A percentile compares a stretch with the other conserved stretches of the same genome.
Evolutionary conservation across 2,797 vertebrate genomes (phyloP).

Genomic region (Hemibagrus guttatus): DNA sequence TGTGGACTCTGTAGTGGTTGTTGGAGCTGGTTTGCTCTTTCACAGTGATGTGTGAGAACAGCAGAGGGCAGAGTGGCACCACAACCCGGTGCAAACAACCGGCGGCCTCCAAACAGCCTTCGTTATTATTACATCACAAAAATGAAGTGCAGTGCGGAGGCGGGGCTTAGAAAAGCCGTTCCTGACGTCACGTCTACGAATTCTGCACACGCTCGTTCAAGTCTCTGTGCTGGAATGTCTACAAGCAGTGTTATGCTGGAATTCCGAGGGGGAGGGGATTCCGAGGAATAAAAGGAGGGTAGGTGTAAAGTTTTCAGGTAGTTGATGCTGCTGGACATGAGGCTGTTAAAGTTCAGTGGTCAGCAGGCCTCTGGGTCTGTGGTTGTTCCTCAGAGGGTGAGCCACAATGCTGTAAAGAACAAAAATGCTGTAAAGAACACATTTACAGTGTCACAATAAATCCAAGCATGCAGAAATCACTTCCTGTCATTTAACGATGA

Average conservation of each 20-base stretch:
- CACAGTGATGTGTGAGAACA: conserved; percentile 26
- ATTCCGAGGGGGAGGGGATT: background rate
- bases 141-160: background rate
- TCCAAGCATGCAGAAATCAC: background rate
- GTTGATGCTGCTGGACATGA: background rate
- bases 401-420: conserved; percentile 63
- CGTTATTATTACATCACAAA: background rate
- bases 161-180: background rate
- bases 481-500: background rate
- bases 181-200: conserved; percentile 5
- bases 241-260: conserved; percentile 29
- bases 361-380: conserved; percentile 84
- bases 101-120: background rate
- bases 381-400: conserved; percentile 67
- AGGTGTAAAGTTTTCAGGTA: background rate
- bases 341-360: conserved; percentile 90
- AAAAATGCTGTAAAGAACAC: background rate
- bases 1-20: conserved; percentile 54
- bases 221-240: conserved; percentile 35
- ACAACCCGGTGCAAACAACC: background rate
- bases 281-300: background rate
- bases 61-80: conserved; percentile 29
- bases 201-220: background rate
- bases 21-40: conserved; percentile 17
- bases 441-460: background rate